These are phyloP conservation scores for Baronia brevicornis DNA, from an alignment of 2,888 invertebrate species.

Conservation along the genomic window DNA sequence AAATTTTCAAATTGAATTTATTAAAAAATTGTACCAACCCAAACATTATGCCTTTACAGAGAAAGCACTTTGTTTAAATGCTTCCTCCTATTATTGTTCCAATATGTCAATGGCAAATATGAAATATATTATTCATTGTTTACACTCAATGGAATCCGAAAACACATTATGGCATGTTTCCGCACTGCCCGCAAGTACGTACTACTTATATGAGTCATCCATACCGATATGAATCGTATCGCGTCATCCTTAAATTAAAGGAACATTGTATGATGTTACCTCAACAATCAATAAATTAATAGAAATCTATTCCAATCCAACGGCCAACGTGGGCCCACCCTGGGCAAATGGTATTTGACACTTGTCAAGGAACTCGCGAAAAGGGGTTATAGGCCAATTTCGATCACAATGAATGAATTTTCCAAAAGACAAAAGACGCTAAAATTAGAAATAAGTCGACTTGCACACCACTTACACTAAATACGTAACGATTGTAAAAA, in stretches of 20 bases:
- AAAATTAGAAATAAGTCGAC: constrained; percentile 7
- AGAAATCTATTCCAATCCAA: constrained; percentile 26
- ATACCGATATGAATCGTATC: constrained; percentile 56
- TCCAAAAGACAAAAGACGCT: constrained; percentile 7
- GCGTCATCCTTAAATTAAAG: constrained; percentile 47
- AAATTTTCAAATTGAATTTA: constrained; percentile 17
- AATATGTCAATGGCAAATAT: constrained; percentile 21
- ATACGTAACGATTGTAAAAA: constrained; percentile 48
- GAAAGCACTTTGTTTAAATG: constrained; percentile 17
- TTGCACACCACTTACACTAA: constrained; percentile 23
- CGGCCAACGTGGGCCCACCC: constrained; percentile 73
- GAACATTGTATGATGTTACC: constrained; percentile 27
- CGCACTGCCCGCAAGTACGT: constrained; percentile 47
- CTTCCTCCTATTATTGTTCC: constrained; percentile 19
- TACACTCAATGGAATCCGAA: constrained; percentile 52
- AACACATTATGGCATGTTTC: constrained; percentile 60
- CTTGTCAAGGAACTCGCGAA: constrained; percentile 58
- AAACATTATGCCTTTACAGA: constrained; percentile 34
- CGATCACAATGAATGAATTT: constrained; percentile 5
- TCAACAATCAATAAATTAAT: constrained; percentile 18
- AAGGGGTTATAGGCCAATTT: constrained; percentile 55
- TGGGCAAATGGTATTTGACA: constrained; percentile 51
- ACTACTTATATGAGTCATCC: constrained; percentile 64
- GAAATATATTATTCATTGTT: constrained; percentile 41
- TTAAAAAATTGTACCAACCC: constrained; percentile 12